Conservation (phyloP, 2,888 invertebrate genomes). For the Lypha dubia region DNA sequence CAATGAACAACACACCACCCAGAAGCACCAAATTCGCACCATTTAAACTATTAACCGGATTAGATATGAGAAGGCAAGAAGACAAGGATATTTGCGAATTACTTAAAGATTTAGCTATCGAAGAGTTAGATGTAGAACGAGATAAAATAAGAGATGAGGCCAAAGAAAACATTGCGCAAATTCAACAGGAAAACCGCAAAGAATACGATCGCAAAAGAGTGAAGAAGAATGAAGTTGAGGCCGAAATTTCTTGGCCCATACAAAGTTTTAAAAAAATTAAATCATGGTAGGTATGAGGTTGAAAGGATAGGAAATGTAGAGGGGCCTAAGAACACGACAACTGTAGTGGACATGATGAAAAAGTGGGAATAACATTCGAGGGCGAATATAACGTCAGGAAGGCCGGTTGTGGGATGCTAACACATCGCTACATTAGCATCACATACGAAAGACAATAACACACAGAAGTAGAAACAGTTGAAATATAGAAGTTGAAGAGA, state of each 20-base stretch:
- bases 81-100: not conserved
- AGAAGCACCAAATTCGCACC: constrained; percentile 23
- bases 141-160: constrained; percentile 7
- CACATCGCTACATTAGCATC: not conserved
- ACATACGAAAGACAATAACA: too few relatives aligned
- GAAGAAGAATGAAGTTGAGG: constrained; percentile 43
- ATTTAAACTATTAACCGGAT: constrained; percentile 9
- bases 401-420: constrained; percentile 63
- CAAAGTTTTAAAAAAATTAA: constrained; percentile 4
- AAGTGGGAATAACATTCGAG: constrained; percentile 58
- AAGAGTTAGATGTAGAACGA: constrained; percentile 9
- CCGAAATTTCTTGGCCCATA: constrained; percentile 65
- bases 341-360: constrained; percentile 66
- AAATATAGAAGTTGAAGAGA: too few relatives aligned
- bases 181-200: constrained; percentile 38
- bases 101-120: not conserved
- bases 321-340: constrained; percentile 28
- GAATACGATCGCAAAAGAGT: constrained; percentile 41
- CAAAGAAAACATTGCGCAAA: not conserved
- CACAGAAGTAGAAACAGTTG: too few relatives aligned
- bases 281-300: constrained; percentile 63
- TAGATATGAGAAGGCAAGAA: constrained; percentile 10
- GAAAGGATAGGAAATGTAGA: constrained; percentile 53
- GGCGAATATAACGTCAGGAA: constrained; percentile 65
- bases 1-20: constrained; percentile 12